phyloP scores from a whole-genome alignment of 2,797 vertebrate genomes.

The Salarias fasciatus region DNA sequence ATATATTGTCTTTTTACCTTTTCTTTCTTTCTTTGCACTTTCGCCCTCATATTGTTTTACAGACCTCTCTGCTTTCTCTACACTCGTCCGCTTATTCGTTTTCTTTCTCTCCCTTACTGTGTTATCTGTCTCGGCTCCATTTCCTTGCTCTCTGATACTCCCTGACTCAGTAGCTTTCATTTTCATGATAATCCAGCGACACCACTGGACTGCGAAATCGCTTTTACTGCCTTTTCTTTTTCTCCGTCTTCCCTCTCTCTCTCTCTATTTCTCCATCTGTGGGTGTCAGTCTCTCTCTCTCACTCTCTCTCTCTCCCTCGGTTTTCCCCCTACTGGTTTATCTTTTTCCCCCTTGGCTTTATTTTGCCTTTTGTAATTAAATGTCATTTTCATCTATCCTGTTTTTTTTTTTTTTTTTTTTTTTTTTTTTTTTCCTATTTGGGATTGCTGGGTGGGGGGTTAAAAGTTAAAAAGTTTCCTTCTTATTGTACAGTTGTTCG shows the following conservation, averaged over 20 bases:
- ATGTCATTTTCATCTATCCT: constrained; percentile 78
- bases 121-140: constrained; percentile 83
- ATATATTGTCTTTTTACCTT: constrained; percentile 83
- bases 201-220: constrained; percentile 84
- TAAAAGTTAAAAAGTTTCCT: constrained; percentile 34
- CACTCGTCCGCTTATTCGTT: constrained; percentile 67
- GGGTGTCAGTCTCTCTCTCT: constrained; percentile 10
- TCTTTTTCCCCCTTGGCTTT: constrained; percentile 82
- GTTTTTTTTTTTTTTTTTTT: constrained; percentile 49
- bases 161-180: constrained; percentile 84
- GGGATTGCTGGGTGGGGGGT: background rate
- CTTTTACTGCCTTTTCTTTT: constrained; percentile 68
- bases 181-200: constrained; percentile 86
- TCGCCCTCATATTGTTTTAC: constrained; percentile 78
- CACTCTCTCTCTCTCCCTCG: constrained; percentile 11
- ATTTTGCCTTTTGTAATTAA: constrained; percentile 86
- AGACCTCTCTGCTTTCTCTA: constrained; percentile 66
- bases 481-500: constrained; percentile 67
- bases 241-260: constrained; percentile 14
- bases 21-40: constrained; percentile 70
- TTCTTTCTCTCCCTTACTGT: constrained; percentile 72
- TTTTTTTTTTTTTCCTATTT: too few relatives aligned
- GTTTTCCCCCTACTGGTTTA: constrained; percentile 69
- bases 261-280: constrained; percentile 24
- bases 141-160: constrained; percentile 82